Conservation (phyloP, 2,113 vertebrate genomes). For the Atrichornis clamosus region DNA sequence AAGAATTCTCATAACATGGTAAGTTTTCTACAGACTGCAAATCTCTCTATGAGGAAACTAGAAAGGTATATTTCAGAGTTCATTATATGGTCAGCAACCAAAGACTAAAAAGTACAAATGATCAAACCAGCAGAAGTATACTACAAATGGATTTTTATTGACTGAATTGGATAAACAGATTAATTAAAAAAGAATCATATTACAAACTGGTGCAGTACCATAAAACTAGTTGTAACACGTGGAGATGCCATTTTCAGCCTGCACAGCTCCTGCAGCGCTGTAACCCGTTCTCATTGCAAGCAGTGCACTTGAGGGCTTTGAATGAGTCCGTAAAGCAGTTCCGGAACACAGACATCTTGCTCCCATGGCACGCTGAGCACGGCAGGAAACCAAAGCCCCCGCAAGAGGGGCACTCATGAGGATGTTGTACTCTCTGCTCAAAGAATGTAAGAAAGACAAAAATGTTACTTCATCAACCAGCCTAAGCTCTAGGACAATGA, state of each 20-base stretch:
- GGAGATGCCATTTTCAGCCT: background rate
- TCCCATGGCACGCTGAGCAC: slow-evolving; percentile 96
- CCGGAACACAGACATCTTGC: slow-evolving; percentile 98
- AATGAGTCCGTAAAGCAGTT: slow-evolving; percentile 99
- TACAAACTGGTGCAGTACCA: slow-evolving; percentile 49
- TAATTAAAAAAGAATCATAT: slow-evolving; percentile 54
- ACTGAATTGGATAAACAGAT: slow-evolving; percentile 34
- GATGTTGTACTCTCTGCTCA: slow-evolving; percentile 90
- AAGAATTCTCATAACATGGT: background rate
- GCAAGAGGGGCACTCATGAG: slow-evolving; percentile 86
- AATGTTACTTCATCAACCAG: background rate
- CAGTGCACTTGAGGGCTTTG: slow-evolving; percentile 96
- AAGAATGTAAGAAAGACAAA: background rate
- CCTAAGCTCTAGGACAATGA: background rate
- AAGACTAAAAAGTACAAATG: background rate
- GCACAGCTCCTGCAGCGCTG: slow-evolving; percentile 89
- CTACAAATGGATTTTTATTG: slow-evolving; percentile 73
- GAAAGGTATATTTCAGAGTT: background rate
- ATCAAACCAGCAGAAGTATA: slow-evolving; percentile 34
- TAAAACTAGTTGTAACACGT: background rate
- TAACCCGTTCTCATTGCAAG: slow-evolving; percentile 96
- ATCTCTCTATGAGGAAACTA: background rate
- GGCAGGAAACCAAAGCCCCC: slow-evolving; percentile 95
- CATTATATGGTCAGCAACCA: fast-evolving
- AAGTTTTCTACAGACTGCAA: background rate